phyloP scores from a whole-genome alignment of 1,140 invertebrate genomes.

The Cylas formicarius region DNA sequence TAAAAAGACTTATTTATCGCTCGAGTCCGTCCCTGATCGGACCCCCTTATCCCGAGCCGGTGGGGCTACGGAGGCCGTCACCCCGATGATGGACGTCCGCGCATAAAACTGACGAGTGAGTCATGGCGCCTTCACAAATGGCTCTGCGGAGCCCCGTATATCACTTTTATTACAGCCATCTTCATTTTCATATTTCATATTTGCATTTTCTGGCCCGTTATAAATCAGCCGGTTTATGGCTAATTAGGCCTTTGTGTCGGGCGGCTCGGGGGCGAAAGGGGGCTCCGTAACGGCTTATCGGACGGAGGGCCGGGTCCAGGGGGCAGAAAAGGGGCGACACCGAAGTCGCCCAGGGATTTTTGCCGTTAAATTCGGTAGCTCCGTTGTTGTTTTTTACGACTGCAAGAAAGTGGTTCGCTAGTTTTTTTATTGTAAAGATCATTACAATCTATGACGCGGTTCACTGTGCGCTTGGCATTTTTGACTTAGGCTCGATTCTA shows the following conservation, averaged over 20 bases:
- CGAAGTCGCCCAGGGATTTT: no score
- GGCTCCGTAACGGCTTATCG: conserved; percentile 42
- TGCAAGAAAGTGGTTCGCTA: no score
- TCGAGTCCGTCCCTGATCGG: no score
- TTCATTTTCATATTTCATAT: conserved; percentile 78
- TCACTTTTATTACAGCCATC: conserved; percentile 72
- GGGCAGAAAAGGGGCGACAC: no score
- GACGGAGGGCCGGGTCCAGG: conserved; percentile 29
- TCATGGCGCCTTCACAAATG: conserved; percentile 61
- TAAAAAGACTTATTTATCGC: no score
- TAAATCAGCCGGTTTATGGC: conserved; percentile 62
- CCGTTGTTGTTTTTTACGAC: no score
- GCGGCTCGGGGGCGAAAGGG: conserved; percentile 35
- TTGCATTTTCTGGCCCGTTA: conserved; percentile 58
- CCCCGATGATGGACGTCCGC: conserved; percentile 58
- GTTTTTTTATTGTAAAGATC: no score
- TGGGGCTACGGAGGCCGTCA: conserved; percentile 50
- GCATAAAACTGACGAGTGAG: conserved; percentile 56
- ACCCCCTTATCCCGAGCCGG: no score
- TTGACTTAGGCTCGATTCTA: no score
- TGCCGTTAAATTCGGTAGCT: no score
- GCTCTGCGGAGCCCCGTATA: conserved; percentile 65
- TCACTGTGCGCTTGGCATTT: no score
- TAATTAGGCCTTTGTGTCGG: conserved; percentile 57
- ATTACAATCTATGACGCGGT: no score